Evolutionary conservation across 2,888 invertebrate genomes (phyloP).

Genomic region (Aphodius sticticus): DNA sequence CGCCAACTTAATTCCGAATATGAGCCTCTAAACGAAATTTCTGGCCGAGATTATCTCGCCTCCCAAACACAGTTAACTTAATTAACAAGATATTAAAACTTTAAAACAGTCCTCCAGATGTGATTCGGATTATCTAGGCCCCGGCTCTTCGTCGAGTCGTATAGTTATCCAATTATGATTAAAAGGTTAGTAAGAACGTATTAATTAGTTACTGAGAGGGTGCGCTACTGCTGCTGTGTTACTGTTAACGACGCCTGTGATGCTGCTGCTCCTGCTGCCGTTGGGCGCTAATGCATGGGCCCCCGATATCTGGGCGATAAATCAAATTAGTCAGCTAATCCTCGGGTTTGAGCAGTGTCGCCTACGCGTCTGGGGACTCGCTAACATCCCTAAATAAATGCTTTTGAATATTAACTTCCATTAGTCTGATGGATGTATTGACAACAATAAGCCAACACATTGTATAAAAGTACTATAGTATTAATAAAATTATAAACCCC

Average conservation of each 20-base stretch:
- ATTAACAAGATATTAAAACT: constrained; percentile 59
- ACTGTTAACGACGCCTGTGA: background rate
- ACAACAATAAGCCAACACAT: constrained; percentile 4
- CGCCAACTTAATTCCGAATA: constrained; percentile 17
- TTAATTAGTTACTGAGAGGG: constrained; percentile 56
- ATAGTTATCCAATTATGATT: constrained; percentile 63
- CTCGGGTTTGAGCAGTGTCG: constrained; percentile 51
- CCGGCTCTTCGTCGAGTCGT: constrained; percentile 43
- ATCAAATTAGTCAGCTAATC: constrained; percentile 60
- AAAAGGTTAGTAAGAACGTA: constrained; percentile 61
- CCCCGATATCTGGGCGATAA: constrained; percentile 58
- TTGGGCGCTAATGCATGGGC: constrained; percentile 52
- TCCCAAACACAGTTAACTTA: constrained; percentile 52
- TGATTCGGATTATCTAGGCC: constrained; percentile 51
- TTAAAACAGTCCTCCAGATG: constrained; percentile 54
- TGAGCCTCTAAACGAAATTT: constrained; percentile 32
- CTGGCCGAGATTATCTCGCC: constrained; percentile 37
- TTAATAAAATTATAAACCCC: too few species aligned
- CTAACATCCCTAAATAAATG: constrained; percentile 43
- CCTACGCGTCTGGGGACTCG: constrained; percentile 39
- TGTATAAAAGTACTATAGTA: too few species aligned
- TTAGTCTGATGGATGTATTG: constrained; percentile 24
- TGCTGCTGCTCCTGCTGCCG: constrained; percentile 32
- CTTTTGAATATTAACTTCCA: constrained; percentile 44
- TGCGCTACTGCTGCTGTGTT: constrained; percentile 17